Conservation (phyloP, 2,888 invertebrate genomes). For the Eupithecia dodoneata region DNA sequence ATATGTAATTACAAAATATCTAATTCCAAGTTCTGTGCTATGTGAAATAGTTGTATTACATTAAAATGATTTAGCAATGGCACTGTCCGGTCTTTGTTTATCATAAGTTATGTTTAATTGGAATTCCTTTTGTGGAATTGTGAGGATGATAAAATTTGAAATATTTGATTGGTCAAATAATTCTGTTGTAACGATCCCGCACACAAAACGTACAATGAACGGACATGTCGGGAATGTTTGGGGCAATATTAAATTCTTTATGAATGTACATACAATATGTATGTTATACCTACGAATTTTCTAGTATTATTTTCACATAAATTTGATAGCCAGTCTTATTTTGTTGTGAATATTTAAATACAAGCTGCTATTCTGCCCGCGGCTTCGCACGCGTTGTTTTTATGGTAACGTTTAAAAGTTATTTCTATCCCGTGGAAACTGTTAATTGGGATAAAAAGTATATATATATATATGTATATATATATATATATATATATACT, state of each 20-base stretch:
- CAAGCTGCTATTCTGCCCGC: too few relatives aligned
- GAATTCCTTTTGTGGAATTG: slow-evolving; percentile 35
- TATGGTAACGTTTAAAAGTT: too few relatives aligned
- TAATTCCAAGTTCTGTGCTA: slow-evolving; percentile 30
- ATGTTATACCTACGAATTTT: background rate
- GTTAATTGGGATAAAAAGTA: too few relatives aligned
- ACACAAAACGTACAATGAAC: background rate
- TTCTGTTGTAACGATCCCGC: background rate
- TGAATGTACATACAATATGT: background rate
- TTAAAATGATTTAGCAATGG: slow-evolving; percentile 40
- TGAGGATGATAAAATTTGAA: slow-evolving; percentile 27
- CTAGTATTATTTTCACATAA: too few relatives aligned
- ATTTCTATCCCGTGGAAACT: too few relatives aligned
- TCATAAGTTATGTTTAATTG: slow-evolving; percentile 36
- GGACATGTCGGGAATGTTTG: background rate
- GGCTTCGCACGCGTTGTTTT: too few relatives aligned
- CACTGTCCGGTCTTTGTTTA: slow-evolving; percentile 36
- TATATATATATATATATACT: too few relatives aligned
- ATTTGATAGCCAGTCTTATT: too few relatives aligned
- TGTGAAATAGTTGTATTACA: slow-evolving; percentile 38
- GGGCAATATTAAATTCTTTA: background rate
- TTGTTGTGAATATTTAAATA: too few relatives aligned
- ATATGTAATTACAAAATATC: slow-evolving; percentile 35
- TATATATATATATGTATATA: too few relatives aligned
- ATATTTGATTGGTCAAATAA: slow-evolving; percentile 14